These are phyloP conservation scores for Peromyscus leucopus DNA, from an alignment of 2,113 vertebrate species.

Conservation along the genomic window DNA sequence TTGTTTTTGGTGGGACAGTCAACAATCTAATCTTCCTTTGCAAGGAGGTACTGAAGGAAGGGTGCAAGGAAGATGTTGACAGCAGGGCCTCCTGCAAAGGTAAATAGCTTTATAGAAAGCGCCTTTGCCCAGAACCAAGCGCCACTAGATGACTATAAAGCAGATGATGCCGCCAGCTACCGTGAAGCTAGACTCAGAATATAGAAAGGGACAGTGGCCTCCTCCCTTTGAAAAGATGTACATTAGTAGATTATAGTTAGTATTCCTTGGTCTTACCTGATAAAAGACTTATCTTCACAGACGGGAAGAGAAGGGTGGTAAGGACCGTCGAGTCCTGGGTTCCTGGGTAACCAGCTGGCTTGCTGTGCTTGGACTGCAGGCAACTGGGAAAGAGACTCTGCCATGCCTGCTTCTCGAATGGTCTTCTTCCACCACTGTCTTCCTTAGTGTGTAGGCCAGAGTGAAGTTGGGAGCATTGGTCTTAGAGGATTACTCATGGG, in stretches of 20 bases:
- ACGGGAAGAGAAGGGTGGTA: neutral
- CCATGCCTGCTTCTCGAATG: rapidly evolving
- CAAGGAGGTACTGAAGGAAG: neutral
- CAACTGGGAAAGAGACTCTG: neutral
- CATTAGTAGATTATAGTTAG: rapidly evolving
- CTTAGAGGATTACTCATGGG: neutral
- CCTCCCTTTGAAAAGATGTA: neutral
- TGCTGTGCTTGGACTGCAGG: no score
- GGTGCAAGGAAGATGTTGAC: neutral
- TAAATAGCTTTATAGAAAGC: neutral
- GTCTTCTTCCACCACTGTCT: rapidly evolving
- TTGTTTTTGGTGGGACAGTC: neutral
- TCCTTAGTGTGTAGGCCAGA: neutral
- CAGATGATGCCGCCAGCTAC: no score
- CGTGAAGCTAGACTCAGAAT: neutral
- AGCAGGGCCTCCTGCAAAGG: neutral
- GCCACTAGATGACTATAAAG: neutral
- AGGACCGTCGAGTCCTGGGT: rapidly evolving
- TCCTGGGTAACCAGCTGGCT: neutral
- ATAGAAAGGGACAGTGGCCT: neutral
- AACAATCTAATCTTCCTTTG: neutral
- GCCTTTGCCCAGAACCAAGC: neutral
- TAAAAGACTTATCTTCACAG: neutral
- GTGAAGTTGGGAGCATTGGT: rapidly evolving
- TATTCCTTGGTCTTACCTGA: neutral